Conservation (phyloP, 2,888 invertebrate genomes). For the Lochmaea crataegi region DNA sequence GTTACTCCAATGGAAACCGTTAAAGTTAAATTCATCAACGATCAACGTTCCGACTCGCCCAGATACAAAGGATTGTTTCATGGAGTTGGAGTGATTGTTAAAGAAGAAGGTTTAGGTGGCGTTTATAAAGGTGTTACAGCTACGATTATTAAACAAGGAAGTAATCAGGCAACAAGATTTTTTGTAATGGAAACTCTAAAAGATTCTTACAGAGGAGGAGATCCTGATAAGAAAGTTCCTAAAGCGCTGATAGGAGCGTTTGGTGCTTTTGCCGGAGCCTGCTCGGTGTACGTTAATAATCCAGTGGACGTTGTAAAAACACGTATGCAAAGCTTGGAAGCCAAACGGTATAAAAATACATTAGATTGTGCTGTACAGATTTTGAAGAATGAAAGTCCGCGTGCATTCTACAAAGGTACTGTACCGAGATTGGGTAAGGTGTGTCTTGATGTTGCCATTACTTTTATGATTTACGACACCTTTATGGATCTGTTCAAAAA, state of each 20-base stretch:
- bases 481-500: constrained; percentile 97
- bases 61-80: constrained; percentile 93
- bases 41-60: constrained; percentile 91
- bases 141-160: constrained; percentile 97
- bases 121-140: constrained; percentile 95
- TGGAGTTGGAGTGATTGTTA: constrained; percentile 88
- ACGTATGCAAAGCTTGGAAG: constrained; percentile 98
- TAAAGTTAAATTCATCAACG: constrained; percentile 99
- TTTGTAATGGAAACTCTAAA: constrained; percentile 97
- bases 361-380: constrained; percentile 92
- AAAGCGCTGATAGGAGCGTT: constrained; percentile 88
- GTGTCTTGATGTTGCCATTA: constrained; percentile 98
- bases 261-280: constrained; percentile 93
- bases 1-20: constrained; percentile 99
- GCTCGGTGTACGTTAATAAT: constrained; percentile 98
- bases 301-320: constrained; percentile 99
- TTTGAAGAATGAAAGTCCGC: constrained; percentile 92
- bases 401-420: constrained; percentile 99
- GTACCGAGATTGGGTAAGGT: constrained; percentile 95
- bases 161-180: constrained; percentile 98
- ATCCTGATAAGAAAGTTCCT: constrained; percentile 85
- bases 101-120: constrained; percentile 83
- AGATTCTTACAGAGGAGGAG: constrained; percentile 90
- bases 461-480: constrained; percentile 99
- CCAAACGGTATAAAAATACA: constrained; percentile 93